Conservation (phyloP, 2,113 vertebrate genomes). For the Limanda limanda region DNA sequence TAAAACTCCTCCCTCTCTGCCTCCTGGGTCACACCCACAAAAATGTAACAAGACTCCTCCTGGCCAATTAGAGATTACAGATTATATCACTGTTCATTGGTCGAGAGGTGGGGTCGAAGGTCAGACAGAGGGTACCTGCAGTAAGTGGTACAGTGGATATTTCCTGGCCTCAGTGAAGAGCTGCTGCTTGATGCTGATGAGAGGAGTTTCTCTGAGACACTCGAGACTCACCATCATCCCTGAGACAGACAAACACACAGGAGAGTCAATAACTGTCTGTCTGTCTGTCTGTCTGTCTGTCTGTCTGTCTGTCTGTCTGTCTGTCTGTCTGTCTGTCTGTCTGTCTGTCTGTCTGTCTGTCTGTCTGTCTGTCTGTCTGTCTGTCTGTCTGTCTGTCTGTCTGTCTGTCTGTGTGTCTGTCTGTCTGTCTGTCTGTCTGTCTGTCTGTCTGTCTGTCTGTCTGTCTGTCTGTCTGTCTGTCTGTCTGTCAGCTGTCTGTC, state of each 20-base stretch:
- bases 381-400: no score
- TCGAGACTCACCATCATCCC: constrained; percentile 85
- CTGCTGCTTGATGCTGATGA: constrained; percentile 84
- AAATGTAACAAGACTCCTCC: constrained; percentile 87
- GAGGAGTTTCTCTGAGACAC: constrained; percentile 83
- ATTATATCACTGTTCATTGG: background rate
- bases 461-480: no score
- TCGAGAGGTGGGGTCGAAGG: background rate
- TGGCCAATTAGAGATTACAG: constrained; percentile 58
- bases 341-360: no score
- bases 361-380: no score
- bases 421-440: no score
- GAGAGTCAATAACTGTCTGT: background rate
- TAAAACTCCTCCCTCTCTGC: constrained; percentile 87
- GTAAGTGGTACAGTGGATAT: constrained; percentile 82
- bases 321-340: no score
- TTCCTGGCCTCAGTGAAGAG: constrained; percentile 84
- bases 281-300: no score
- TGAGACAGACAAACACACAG: constrained; percentile 3
- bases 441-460: no score
- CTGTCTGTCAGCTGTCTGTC: no score
- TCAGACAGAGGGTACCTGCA: constrained; percentile 72
- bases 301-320: no score
- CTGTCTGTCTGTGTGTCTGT: no score
- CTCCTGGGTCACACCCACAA: constrained; percentile 87